Percentiles rank a stretch among this genome's conserved stretches.
phyloP scores from a whole-genome alignment of 2,888 invertebrate species.

The Eilema griseolum region DNA sequence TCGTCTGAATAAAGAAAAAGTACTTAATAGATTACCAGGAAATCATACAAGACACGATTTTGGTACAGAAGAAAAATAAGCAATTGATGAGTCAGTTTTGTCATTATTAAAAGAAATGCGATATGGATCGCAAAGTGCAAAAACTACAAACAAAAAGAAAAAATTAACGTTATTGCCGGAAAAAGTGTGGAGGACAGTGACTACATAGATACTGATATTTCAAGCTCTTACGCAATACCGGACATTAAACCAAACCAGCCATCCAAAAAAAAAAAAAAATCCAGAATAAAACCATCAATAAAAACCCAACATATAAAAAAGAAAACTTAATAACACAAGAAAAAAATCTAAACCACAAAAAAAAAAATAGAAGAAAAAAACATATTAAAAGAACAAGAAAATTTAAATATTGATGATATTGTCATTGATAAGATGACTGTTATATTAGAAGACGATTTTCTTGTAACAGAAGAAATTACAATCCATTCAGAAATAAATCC shows the following conservation, averaged over 20 bases:
- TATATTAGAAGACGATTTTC: conserved; percentile 19
- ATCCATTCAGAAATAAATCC: conserved; percentile 17
- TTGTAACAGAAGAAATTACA: conserved; percentile 20
- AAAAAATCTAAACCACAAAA: conserved; percentile 11
- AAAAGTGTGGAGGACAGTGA: conserved; percentile 16
- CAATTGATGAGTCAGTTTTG: conserved; percentile 14
- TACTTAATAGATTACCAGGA: conserved; percentile 15
- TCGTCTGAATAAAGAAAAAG: conserved; percentile 22
- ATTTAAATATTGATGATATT: conserved; percentile 3
- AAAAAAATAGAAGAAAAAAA: background rate
- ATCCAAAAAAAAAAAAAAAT: conserved; percentile 17
- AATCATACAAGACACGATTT: conserved; percentile 7
- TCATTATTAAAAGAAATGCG: conserved; percentile 27
- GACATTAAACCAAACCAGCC: conserved; percentile 20
- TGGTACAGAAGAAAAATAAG: conserved; percentile 5
- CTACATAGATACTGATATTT: conserved; percentile 21
- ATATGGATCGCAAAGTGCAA: conserved; percentile 21
- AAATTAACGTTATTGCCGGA: conserved; percentile 18
- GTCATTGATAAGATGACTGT: conserved; percentile 18
- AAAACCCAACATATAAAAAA: conserved; percentile 20
- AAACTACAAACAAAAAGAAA: conserved; percentile 10
- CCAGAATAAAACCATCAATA: conserved; percentile 18
- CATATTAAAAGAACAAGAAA: conserved; percentile 11
- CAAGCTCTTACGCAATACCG: conserved; percentile 20
- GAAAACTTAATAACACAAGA: conserved; percentile 19